Base-by-base conservation (phyloP, 2,888 invertebrate species). In the Mesorhabditis belari region DNA sequence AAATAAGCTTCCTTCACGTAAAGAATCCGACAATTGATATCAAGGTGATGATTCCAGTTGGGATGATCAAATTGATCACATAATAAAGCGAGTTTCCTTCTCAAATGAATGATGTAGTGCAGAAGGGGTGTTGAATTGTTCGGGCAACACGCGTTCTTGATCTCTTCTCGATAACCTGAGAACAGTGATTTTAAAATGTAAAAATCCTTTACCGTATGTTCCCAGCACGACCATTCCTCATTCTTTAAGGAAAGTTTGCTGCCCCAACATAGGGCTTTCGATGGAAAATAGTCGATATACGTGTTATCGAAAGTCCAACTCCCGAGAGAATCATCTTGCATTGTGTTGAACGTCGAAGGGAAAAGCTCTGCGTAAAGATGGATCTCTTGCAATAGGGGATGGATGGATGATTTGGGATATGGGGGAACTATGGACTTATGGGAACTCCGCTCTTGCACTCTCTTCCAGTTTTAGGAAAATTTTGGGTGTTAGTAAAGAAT, bases 1-100 rank as follows among this genome's bases (percentile, higher is more conserved):
- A n/a, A n/a, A n/a, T n/a, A n/a, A n/a, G n/a, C n/a, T n/a, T n/a
- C n/a, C n/a, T n/a, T n/a, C n/a, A n/a, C 79, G 80, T 81, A 78
- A 82, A 82, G 69, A 82, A 82, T 26, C 81, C 81, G 50, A 82
- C 74, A 66, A 82, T 71, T 17, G 81, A 81, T 55, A 82, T 71
- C 6, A 79, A 71, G 1, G 82, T 82, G 62, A 82, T 72, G 73
- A 82, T 81, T 1, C 81, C 74, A 49, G 82, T 82, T 6, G 74
- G 74, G n/a, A 67, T 65, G 29, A 75, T 70, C 21, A 75, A 60
- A 53, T 73, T 73, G 57, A 73, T 67, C 17, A 76, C 64, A 58
- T 73, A 76, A 53, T 71, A 76, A 19, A 76, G 61, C 2, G 76
- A n/a, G 75, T 54, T 76, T 76, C 23, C 75, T 51, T 49, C 68